These are phyloP conservation scores for Heteractis magnifica DNA, from an alignment of 92 coral and sea anemone genomes.

Conservation along the genomic window DNA sequence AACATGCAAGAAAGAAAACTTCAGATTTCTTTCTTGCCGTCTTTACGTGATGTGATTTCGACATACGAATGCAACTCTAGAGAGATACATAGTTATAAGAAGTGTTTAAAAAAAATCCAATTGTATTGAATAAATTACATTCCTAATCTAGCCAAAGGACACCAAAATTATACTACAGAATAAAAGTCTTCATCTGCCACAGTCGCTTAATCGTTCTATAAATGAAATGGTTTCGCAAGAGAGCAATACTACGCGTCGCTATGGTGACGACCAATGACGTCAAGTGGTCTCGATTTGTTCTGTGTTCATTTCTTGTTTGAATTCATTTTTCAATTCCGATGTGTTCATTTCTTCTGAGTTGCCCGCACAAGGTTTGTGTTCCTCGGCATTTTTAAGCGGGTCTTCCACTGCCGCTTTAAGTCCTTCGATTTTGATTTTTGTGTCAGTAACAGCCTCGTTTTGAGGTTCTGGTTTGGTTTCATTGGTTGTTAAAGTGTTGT, in stretches of 20 bases:
- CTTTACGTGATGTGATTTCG: not conserved
- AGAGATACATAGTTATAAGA: not conserved
- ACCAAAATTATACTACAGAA: not conserved
- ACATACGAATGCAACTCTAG: not conserved
- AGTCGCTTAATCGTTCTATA: not conserved
- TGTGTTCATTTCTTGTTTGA: constrained; percentile 12
- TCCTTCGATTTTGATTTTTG: constrained; percentile 24
- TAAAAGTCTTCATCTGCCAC: not conserved
- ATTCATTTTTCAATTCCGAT: constrained; percentile 13
- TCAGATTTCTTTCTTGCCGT: not conserved
- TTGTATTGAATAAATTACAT: constrained; percentile 36
- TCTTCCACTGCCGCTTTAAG: constrained; percentile 9
- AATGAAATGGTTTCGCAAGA: not conserved
- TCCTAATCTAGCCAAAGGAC: not conserved
- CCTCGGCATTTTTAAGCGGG: constrained; percentile 1
- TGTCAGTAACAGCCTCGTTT: constrained; percentile 21
- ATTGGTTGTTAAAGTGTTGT: not conserved
- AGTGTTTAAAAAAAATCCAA: constrained; percentile 21
- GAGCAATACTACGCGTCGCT: not conserved
- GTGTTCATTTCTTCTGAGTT: not conserved
- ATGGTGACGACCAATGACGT: not conserved
- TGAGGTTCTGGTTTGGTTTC: constrained; percentile 14
- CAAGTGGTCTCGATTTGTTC: constrained; percentile 12
- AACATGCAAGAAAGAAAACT: not conserved
- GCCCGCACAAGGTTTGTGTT: not conserved